Base-by-base conservation (phyloP, 2,113 vertebrate species). In the Puma concolor region DNA sequence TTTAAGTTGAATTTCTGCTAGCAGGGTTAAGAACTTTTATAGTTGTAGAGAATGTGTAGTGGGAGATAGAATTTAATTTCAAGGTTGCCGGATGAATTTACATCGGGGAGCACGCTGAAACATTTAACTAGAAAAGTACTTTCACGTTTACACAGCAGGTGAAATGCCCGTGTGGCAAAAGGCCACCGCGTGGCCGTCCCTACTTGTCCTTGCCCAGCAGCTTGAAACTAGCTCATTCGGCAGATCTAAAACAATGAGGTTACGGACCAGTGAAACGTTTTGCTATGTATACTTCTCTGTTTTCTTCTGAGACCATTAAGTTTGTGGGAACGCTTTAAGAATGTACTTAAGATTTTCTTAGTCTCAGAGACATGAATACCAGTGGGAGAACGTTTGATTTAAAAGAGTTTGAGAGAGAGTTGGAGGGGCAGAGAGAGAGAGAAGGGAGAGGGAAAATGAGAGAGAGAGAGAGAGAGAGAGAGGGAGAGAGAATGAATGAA, bases 341-440 rank as follows among this genome's bases (percentile, higher is more conserved):
- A 81, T 86, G 85, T 84, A 36, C 87, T 63, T 77, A 69, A 72
- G 57, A 52, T 71, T 96, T 95, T 91, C 50, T 82, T 94, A 92
- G 84, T 90, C 48, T 83, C 52, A 74, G 80, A 90, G 52, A 79
- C 25, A 71, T 31, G 36, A 86, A 12, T 84, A 83, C 29, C 29
- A 92, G 17, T 67, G 25, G 63, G 44, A 91, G 63, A 83, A 94
- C 31, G n/a, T 88, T 96, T 52, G 36, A 15, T 76, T 60, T 60
- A 67, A 82, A 50, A 85, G 94, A 64, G 33, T 23, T 57, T 57
- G 54, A 57, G 21, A 60, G 57, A 60, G 57, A 60, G 57, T 60
- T 60, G 57, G 57, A 60, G 57, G 57, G 57, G 21, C 21, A 23
- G 57, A 21, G 17, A 54, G 52, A 57, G 19, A 57, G 54, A 23